These are phyloP conservation scores for Geopemphigus sp. DNA, from an alignment of 1,140 invertebrate genomes.

Conservation along the genomic window DNA sequence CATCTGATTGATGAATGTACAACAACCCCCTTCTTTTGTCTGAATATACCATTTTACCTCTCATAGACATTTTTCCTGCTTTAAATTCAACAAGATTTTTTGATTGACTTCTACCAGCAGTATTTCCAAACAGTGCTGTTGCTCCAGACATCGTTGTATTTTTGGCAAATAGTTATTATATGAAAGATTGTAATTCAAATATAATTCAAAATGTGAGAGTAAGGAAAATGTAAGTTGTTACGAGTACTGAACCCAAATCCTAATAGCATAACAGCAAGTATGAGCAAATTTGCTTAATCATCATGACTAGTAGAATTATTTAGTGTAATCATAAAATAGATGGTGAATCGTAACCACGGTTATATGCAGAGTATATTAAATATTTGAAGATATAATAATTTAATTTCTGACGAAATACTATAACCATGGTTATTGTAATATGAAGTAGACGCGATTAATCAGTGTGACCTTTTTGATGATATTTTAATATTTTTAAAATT, in stretches of 20 bases:
- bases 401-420: too few species aligned
- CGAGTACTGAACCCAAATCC: neutral
- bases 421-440: too few species aligned
- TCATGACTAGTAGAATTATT: neutral
- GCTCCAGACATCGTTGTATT: constrained; percentile 59
- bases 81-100: constrained; percentile 94
- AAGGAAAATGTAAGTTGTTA: neutral
- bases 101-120: constrained; percentile 69
- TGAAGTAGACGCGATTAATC: too few species aligned
- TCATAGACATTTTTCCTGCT: constrained; percentile 95
- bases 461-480: neutral
- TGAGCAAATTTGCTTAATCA: constrained; percentile 27
- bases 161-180: neutral
- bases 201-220: neutral
- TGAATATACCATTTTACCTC: constrained; percentile 90
- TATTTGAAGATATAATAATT: too few species aligned
- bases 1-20: constrained; percentile 93
- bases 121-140: constrained; percentile 70
- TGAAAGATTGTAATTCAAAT: neutral
- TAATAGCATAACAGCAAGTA: neutral
- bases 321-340: neutral
- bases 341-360: neutral
- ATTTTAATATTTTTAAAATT: neutral
- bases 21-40: constrained; percentile 93
- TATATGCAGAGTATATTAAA: too few species aligned